These are phyloP conservation scores for Calephelis virginiensis DNA, from an alignment of 1,140 invertebrate species.

Conservation along the genomic window DNA sequence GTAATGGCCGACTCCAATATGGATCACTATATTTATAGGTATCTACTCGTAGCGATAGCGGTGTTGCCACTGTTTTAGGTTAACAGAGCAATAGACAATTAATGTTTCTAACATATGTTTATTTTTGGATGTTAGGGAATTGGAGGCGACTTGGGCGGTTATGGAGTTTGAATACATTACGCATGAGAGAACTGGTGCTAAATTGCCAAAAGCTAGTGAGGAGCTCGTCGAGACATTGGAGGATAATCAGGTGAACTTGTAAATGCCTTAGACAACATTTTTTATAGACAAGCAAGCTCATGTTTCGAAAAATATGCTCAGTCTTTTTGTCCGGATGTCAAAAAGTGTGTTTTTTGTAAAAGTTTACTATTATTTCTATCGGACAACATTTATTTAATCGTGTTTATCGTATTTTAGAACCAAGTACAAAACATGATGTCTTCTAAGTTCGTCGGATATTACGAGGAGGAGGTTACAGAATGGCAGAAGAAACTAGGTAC, in stretches of 20 bases:
- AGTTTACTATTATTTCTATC: no score
- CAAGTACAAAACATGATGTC: constrained; percentile 95
- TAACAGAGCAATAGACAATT: no score
- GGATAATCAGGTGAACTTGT: constrained; percentile 90
- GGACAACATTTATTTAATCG: no score
- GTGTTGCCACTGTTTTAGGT: no score
- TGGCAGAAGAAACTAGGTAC: constrained; percentile 94
- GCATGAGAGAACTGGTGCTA: constrained; percentile 89
- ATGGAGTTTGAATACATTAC: constrained; percentile 91
- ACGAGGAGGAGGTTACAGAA: constrained; percentile 89
- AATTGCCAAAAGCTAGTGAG: constrained; percentile 89
- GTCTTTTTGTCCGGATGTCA: no score
- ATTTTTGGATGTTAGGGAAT: constrained; percentile 79
- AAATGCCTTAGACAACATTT: background rate
- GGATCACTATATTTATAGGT: no score
- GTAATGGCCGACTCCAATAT: no score
- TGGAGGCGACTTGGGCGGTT: constrained; percentile 89
- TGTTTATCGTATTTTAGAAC: constrained; percentile 44
- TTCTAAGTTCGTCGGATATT: constrained; percentile 94
- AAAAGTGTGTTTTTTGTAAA: no score
- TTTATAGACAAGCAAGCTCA: background rate
- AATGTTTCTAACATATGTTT: no score
- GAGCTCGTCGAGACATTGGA: constrained; percentile 95
- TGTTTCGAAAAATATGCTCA: background rate
- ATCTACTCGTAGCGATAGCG: no score